These are phyloP conservation scores for Gasterosteus aculeatus DNA, from an alignment of 2,113 vertebrate species.

Conservation along the genomic window DNA sequence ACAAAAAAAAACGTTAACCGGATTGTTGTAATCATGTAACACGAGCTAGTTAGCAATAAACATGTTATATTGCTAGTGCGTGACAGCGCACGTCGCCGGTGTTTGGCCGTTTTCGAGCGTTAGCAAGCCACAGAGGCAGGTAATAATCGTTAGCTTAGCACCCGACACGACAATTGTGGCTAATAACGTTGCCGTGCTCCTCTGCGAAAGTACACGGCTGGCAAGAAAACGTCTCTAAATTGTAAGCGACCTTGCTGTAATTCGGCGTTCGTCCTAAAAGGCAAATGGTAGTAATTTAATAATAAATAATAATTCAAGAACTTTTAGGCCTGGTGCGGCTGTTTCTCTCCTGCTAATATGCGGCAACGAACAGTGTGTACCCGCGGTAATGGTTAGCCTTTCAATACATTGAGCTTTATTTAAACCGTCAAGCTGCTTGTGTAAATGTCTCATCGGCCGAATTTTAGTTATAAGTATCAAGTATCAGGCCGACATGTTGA, in stretches of 20 bases:
- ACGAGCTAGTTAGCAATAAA: slow-evolving; percentile 44
- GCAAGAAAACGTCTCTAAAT: neutral
- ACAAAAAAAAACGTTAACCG: neutral
- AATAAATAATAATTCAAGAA: slow-evolving; percentile 33
- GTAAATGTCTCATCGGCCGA: neutral
- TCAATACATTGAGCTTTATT: neutral
- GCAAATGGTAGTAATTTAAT: neutral
- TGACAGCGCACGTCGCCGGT: slow-evolving; percentile 64
- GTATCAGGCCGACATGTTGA: neutral
- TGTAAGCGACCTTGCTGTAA: neutral
- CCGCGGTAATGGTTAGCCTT: slow-evolving; percentile 1
- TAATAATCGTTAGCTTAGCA: slow-evolving; percentile 69
- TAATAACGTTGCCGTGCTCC: neutral
- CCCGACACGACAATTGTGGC: slow-evolving; percentile 12
- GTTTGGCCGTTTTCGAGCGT: slow-evolving; percentile 45
- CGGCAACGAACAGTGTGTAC: slow-evolving; percentile 21
- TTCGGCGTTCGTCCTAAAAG: neutral
- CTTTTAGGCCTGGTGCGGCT: slow-evolving; percentile 54
- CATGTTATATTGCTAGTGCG: slow-evolving; percentile 23
- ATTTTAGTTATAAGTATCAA: neutral
- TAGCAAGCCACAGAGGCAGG: slow-evolving; percentile 52
- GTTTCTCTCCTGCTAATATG: slow-evolving; percentile 11
- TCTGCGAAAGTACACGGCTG: neutral
- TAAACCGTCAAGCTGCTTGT: neutral
- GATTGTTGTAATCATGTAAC: slow-evolving; percentile 5